Conservation (phyloP, 2,888 invertebrate species). For the Tenthredo scrophulariae region DNA sequence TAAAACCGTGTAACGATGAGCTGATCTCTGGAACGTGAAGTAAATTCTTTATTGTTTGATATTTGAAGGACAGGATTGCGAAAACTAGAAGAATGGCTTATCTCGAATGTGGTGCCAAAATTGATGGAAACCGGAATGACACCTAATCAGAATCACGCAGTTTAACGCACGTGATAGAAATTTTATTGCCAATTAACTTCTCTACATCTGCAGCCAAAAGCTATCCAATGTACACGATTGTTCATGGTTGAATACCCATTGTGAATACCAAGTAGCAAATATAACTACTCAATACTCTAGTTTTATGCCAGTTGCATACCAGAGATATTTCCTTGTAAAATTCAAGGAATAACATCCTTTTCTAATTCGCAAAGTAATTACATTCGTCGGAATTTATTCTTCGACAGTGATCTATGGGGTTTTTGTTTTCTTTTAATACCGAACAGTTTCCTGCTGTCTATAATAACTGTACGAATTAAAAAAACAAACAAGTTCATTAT, state of each 20-base stretch:
- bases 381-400: not conserved
- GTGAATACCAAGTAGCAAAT: constrained; percentile 17
- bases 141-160: not conserved
- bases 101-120: not conserved
- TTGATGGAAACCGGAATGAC: not conserved
- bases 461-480: not conserved
- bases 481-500: too few relatives aligned
- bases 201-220: not conserved
- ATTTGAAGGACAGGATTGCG: constrained; percentile 1
- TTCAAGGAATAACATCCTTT: not conserved
- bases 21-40: not conserved
- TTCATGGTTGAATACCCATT: not conserved
- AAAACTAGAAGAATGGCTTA: not conserved
- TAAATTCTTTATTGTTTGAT: not conserved
- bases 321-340: constrained; percentile 1
- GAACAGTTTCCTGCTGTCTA: not conserved
- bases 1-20: not conserved
- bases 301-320: constrained; percentile 30
- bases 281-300: not conserved
- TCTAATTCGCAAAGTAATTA: not conserved
- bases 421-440: not conserved
- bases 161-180: not conserved
- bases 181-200: constrained; percentile 32
- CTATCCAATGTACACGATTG: not conserved
- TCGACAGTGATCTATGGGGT: not conserved